Evolutionary conservation across 2,797 vertebrate species (phyloP), one percentile per base, ranked within the genome.

Genomic region (Takifugu rubripes): DNA sequence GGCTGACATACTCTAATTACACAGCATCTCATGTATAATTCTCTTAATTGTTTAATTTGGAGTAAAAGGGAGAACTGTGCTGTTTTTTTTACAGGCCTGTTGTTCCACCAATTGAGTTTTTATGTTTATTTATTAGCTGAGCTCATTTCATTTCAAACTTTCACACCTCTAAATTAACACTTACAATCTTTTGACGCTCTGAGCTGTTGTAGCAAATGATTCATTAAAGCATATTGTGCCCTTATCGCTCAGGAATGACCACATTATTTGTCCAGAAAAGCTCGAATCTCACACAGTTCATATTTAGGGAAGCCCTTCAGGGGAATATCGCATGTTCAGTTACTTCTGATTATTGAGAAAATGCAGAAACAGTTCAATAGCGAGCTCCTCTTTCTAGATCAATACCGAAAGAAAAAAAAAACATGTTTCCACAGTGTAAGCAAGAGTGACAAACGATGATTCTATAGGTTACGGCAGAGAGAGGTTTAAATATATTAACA

Each of bases 1-100:
- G 72, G 64, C 74, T 76, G 70, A 70, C 62, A 15, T 81, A 69
- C 76, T 68, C 70, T 81, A 86, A 88, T 87, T 81, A 75, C 70
- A 63, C 75, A 46, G 68, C 69, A 79, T 68, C 82, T 73, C 72
- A 70, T 83, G 74, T 78, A 72, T 88, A 85, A 87, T 88, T 84
- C 75, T 75, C 67, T 74, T 88, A 85, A 88, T 88, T 88, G 86
- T 78, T 87, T 85, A 79, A 89, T 91, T 90, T 79, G 64, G 65
- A 82, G 65, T 61, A 79, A 82, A 79, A 83, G 64, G 78, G 67
- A 80, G 68, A 77, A 52, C 63, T 63, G 63, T 62, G 68, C 73
- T 77, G 79, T 77, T 75, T 77, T 75, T 77, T 86, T 83, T 67
- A 68, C 72, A 57, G 56, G 67, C 74, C 77, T 57, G 72, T 77